Evolutionary conservation across 2,888 invertebrate genomes (phyloP), one percentile per base, ranked within the genome.

Genomic region (Zaprionus lineosus): DNA sequence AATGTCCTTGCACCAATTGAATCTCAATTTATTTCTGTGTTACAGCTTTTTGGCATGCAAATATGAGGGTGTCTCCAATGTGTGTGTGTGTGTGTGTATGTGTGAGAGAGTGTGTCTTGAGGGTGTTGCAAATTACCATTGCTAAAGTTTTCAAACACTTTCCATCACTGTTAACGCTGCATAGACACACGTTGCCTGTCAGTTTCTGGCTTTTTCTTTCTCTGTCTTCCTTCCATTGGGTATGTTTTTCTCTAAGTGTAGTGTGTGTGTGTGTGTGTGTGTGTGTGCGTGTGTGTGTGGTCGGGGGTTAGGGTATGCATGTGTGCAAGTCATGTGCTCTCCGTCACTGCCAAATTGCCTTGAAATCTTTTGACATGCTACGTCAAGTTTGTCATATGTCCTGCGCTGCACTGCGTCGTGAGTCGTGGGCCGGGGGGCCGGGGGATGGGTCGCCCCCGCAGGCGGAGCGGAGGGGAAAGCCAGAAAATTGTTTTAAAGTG

Each of bases 401-500:
- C 84, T 83, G 68, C 44, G 56, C 28, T 29, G 24, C 26, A 21
- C 24, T 43, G 19, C 37, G n/a, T n/a, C n/a, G n/a, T n/a, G n/a
- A n/a, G n/a, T n/a, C n/a, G n/a, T n/a, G n/a, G n/a, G n/a, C n/a
- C n/a, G n/a, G n/a, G n/a, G n/a, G n/a, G n/a, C n/a, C n/a, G n/a
- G n/a, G n/a, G n/a, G n/a, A n/a, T n/a, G n/a, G n/a, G n/a, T n/a
- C n/a, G n/a, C n/a, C n/a, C n/a, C n/a, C n/a, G n/a, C n/a, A n/a
- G n/a, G n/a, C n/a, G n/a, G n/a, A n/a, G n/a, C n/a, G n/a, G n/a
- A 31, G 37, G 69, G 67, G 58, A 78, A 70, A 60, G 72, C 71
- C 55, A 69, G 78, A 85, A 77, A 84, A 81, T 81, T 85, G 85
- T 85, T 81, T 81, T 81, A 81, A 85, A 81, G 79, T 85, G 84